Percentiles rank a stretch among this genome's conserved stretches.
phyloP scores from a whole-genome alignment of 2,797 vertebrate genomes.

The Tokudaia tokunoshimensis region DNA sequence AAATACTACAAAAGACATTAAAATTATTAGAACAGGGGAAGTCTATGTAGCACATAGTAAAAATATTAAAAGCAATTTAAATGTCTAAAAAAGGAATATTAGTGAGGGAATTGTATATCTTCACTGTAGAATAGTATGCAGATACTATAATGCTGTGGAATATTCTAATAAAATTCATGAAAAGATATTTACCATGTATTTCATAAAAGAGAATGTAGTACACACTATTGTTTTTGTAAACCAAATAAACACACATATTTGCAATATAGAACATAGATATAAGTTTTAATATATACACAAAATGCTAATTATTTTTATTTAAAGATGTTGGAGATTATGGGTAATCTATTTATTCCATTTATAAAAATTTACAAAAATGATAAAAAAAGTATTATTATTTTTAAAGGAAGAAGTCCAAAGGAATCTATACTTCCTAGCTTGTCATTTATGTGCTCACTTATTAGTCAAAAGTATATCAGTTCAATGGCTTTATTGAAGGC shows the following conservation, averaged over 20 bases:
- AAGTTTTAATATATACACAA: neutral
- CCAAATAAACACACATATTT: neutral
- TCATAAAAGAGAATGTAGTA: slow-evolving; percentile 33
- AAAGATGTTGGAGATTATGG: neutral
- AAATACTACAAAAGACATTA: neutral
- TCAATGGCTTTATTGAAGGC: neutral
- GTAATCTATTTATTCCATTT: slow-evolving; percentile 28
- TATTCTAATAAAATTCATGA: neutral
- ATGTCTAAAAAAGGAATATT: neutral
- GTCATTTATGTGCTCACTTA: neutral
- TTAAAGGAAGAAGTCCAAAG: slow-evolving; percentile 43
- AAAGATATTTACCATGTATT: neutral
- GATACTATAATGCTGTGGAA: neutral
- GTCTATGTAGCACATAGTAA: neutral
- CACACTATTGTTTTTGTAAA: neutral
- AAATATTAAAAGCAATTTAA: slow-evolving; percentile 43
- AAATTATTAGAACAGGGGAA: slow-evolving; percentile 46
- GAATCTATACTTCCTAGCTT: neutral
- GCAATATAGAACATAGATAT: slow-evolving; percentile 22
- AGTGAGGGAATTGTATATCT: neutral
- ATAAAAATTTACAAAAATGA: slow-evolving; percentile 39
- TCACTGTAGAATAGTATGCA: neutral
- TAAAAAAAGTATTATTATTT: neutral
- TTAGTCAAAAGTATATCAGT: slow-evolving; percentile 26
- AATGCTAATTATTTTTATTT: neutral